Conservation (phyloP, 2,113 vertebrate genomes). For the Scomber japonicus region DNA sequence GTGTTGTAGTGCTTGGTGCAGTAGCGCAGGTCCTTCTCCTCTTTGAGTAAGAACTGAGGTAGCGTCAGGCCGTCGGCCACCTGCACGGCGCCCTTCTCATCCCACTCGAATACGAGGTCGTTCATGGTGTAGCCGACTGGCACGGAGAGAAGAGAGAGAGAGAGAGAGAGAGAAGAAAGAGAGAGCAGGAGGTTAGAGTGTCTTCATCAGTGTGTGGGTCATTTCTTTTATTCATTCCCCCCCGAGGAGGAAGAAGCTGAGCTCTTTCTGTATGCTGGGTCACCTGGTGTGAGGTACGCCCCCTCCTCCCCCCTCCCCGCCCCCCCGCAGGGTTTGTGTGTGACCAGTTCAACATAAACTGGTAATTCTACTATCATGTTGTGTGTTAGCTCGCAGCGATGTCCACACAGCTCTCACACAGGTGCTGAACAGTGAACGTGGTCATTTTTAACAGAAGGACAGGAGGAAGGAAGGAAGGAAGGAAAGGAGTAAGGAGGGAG, state of each 20-base stretch:
- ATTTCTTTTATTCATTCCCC: background rate
- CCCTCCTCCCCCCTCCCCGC: too few relatives aligned
- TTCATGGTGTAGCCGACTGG: slow-evolving; percentile 99
- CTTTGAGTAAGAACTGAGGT: slow-evolving; percentile 97
- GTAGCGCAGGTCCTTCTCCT: slow-evolving; percentile 97
- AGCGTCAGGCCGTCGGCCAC: slow-evolving; percentile 95
- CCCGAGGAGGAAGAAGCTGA: slow-evolving; percentile 1
- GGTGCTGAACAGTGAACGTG: background rate
- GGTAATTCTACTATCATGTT: background rate
- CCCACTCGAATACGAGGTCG: slow-evolving; percentile 99
- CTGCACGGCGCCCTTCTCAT: slow-evolving; percentile 96
- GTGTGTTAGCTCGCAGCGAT: background rate
- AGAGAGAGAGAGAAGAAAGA: slow-evolving; percentile 13
- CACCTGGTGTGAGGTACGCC: background rate
- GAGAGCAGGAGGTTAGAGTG: slow-evolving; percentile 13
- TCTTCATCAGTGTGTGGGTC: background rate
- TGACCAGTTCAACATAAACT: slow-evolving; percentile 15
- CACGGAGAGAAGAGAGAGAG: slow-evolving; percentile 20
- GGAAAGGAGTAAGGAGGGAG: too few relatives aligned
- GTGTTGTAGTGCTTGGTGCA: slow-evolving; percentile 99
- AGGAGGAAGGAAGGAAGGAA: too few relatives aligned
- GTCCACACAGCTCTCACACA: background rate
- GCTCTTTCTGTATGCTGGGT: slow-evolving; percentile 1
- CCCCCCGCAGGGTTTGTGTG: background rate
- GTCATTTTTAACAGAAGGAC: too few relatives aligned